Base-by-base conservation (phyloP, 2,888 invertebrate species). In the Ectobius pallidus region DNA sequence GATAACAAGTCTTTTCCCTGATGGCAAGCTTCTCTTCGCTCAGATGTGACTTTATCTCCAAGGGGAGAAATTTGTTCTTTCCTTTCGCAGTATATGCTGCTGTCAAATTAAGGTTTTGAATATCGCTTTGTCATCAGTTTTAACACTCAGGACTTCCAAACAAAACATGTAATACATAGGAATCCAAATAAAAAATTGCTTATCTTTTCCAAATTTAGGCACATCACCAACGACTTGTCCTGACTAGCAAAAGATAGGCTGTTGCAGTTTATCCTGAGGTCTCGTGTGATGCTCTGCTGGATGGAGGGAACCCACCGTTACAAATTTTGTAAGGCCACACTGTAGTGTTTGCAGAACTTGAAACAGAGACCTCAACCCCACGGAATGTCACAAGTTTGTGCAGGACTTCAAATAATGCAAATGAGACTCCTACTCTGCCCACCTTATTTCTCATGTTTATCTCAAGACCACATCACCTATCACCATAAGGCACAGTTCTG, bases 401-500 rank as follows among this genome's bases (percentile, higher is more conserved):
- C 58, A 30, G 27, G 30, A 58, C 58, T 58, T 30, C 14, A 14
- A 52, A 52, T 25, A 52, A 52, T 34, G 34, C 52, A 25, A 20
- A 52, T 30, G 30, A 32, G 32, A 58, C 58, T 34, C 11, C 34
- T 34, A 34, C 34, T 34, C 34, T 34, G 34, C 34, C 34, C 6
- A 7, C 11, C 11, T 11, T 11, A 11, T 34, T 34, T 34, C 34
- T 52, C 52, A 20, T 22, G 3, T 4, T 46, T n/a, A 3, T 18
- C 58, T 25, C n/a, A 9, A 52, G 25, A 25, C 52, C 58, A 25
- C 27, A 9, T 30, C 30, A 30, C 44, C 16, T 65, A 44, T 46
- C 44, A 27, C 44, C 46, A 27, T 65, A 65, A 65, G 65, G 65
- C 65, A 65, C 65, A 65, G 46, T 65, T 65, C 63, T 65, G 18